These are phyloP conservation scores for Tiaroga cobitis DNA, from an alignment of 2,797 vertebrate species.

Conservation along the genomic window DNA sequence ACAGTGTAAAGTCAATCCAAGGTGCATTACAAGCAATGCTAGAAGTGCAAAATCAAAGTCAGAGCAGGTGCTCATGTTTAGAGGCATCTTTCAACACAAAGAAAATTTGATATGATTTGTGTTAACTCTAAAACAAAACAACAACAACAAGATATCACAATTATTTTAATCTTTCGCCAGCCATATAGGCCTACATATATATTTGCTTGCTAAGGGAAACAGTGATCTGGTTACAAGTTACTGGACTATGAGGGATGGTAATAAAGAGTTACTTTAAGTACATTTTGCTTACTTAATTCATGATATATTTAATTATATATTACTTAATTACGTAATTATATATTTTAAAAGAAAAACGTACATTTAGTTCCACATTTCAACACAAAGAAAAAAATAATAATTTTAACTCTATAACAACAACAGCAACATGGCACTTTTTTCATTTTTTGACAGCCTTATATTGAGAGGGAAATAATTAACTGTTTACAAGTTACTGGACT, in stretches of 20 bases:
- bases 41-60: neutral
- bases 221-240: neutral
- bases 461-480: neutral
- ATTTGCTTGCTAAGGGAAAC: neutral
- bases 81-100: neutral
- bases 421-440: neutral
- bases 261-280: neutral
- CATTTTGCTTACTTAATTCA: neutral
- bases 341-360: neutral
- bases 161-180: too few species aligned
- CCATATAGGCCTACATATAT: too few species aligned
- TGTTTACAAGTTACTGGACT: neutral
- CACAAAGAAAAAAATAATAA: neutral
- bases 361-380: neutral
- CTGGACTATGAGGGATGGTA: neutral
- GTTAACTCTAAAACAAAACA: too few species aligned
- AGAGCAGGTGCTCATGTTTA: neutral
- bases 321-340: too few species aligned
- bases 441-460: neutral
- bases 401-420: neutral
- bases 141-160: too few species aligned
- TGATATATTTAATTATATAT: too few species aligned
- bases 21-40: conserved; percentile 13
- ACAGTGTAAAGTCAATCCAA: neutral
- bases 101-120: neutral